Evolutionary conservation across 2,113 vertebrate genomes (phyloP), one percentile per base, ranked within the genome.

Genomic region (Corythoichthys haematopterus): DNA sequence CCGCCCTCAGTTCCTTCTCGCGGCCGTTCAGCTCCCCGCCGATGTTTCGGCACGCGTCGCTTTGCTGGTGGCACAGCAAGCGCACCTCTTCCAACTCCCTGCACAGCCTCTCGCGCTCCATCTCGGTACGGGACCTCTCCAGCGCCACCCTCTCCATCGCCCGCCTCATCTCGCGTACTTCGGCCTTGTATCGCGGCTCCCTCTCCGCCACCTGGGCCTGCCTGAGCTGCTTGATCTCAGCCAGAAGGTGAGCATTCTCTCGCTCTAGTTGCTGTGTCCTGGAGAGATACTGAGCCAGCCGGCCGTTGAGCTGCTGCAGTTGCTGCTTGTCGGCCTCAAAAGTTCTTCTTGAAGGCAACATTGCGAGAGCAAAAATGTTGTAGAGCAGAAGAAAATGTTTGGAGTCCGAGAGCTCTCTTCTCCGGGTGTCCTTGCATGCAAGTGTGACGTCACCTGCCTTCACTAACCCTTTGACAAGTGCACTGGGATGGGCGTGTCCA

Each of bases 221-320:
- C 68, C 84, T 87, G 52, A 93, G 84, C 50, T 83, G 74, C 12
- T 78, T 86, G 40, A 95, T 91, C 78, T 96, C 93, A 1, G 82
- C 33, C 0, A 89, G 65, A 28, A 98, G 91, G 37, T 78, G 82
- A 53, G 81, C 83, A 67, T 96, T 96, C 70, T 94, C 93, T 10
- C 87, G 82, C 89, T 98, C 96, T 82, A 98, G 71, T 75, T 95
- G 91, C 80, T 93, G 90, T 15, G 94, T 93, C 55, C 93, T 90
- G 73, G 87, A 84, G 59, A 98, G 89, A 64, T 98, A 98, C 38
- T 94, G 92, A 15, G 84, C 70, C 43, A 98, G 92, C 65, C 93
- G 92, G 81, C 85, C 81, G 82, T 98, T 95, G 63, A 96, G 93
- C 79, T 92, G 90, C 76, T 91, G 93, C 61, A 97, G 89, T 76